These are phyloP conservation scores for Equus quagga DNA, from an alignment of 2,113 vertebrate species.

Conservation along the genomic window DNA sequence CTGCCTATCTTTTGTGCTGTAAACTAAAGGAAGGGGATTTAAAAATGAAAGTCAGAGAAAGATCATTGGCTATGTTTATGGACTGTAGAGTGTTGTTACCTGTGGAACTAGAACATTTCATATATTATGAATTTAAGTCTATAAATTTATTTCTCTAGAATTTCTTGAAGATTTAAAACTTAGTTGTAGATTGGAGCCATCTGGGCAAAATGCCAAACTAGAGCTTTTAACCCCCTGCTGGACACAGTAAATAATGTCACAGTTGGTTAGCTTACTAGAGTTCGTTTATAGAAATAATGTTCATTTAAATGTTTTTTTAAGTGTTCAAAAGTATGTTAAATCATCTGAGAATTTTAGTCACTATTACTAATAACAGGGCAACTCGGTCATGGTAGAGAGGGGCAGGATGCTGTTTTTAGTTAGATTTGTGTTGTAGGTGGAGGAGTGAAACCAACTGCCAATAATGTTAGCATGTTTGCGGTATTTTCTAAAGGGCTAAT, in stretches of 20 bases:
- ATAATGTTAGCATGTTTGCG: constrained; percentile 4
- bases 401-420: not conserved
- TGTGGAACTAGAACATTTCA: not conserved
- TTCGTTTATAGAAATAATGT: constrained; percentile 49
- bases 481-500: constrained; percentile 34
- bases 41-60: constrained; percentile 49
- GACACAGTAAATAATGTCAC: not conserved
- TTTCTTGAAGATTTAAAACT: constrained; percentile 40
- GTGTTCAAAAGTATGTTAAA: constrained; percentile 33
- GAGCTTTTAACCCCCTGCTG: not conserved
- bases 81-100: not conserved
- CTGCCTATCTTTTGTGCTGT: constrained; percentile 41
- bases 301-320: not conserved
- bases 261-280: not conserved
- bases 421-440: not conserved
- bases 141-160: not conserved
- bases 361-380: constrained; percentile 13
- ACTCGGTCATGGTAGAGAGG: not conserved
- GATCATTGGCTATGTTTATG: not conserved
- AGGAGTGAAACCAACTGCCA: not conserved
- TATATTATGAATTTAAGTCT: constrained; percentile 25
- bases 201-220: not conserved
- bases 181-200: constrained; percentile 25
- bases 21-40: constrained; percentile 17
- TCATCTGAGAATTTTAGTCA: constrained; percentile 17